A percentile compares a stretch with the other conserved stretches of the same genome.
Conservation (phyloP, 2,888 invertebrate species). For the Theretra japonica region DNA sequence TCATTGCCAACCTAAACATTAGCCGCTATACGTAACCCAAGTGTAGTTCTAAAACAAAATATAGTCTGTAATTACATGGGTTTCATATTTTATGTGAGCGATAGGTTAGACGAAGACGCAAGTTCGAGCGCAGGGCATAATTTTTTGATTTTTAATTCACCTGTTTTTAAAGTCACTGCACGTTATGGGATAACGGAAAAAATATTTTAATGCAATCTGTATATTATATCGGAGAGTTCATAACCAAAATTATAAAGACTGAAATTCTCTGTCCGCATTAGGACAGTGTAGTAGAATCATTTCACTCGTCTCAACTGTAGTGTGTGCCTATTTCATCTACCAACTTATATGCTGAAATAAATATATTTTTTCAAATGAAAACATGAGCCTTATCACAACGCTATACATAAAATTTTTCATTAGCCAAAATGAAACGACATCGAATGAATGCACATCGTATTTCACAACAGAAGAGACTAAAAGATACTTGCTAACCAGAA, state of each 20-base stretch:
- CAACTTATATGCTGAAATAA: no score
- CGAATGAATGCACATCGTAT: slow-evolving; percentile 59
- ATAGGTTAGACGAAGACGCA: not conserved
- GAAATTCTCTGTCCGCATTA: no score
- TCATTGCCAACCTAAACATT: slow-evolving; percentile 47
- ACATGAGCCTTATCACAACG: not conserved
- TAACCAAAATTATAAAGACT: no score
- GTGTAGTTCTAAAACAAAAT: slow-evolving; percentile 15
- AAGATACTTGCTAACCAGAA: slow-evolving; percentile 53
- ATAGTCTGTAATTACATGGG: not conserved
- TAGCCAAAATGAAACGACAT: slow-evolving; percentile 52
- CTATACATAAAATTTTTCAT: slow-evolving; percentile 51
- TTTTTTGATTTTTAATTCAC: no score
- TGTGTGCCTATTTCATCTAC: no score
- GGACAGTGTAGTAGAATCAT: no score
- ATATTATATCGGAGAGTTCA: no score
- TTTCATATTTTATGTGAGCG: not conserved
- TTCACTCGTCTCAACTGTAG: no score
- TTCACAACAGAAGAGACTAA: slow-evolving; percentile 58
- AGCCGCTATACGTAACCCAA: not conserved
- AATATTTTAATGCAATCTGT: no score
- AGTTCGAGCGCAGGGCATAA: no score
- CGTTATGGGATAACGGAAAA: no score
- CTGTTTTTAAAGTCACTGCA: no score
- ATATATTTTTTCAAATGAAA: not conserved